A percentile compares a stretch with the other conserved stretches of the same genome.
These are phyloP conservation scores for Aramus guarauna DNA, from an alignment of 2,113 vertebrate species.

Conservation along the genomic window DNA sequence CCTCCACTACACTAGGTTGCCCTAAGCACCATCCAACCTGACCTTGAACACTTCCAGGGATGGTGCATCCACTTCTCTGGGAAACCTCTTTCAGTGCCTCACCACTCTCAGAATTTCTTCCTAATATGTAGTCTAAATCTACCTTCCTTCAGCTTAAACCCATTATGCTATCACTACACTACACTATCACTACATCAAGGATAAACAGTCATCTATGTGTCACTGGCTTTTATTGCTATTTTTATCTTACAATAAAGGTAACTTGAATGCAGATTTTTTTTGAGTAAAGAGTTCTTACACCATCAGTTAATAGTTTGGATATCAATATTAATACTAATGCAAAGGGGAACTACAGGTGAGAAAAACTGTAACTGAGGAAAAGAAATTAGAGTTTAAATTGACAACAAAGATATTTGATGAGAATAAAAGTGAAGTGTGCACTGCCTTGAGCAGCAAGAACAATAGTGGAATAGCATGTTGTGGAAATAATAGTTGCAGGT, in stretches of 20 bases:
- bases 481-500: background rate
- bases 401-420: background rate
- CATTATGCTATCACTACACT: background rate
- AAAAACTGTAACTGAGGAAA: background rate
- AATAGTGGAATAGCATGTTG: background rate
- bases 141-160: too few relatives aligned
- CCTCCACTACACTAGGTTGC: too few relatives aligned
- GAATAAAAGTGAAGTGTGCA: background rate
- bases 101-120: too few relatives aligned
- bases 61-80: too few relatives aligned
- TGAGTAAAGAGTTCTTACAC: background rate
- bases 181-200: background rate
- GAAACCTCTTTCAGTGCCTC: too few relatives aligned
- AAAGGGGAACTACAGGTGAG: background rate
- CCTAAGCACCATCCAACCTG: too few relatives aligned
- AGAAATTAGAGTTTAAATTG: background rate
- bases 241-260: background rate
- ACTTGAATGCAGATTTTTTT: background rate
- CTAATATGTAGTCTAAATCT: too few relatives aligned
- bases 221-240: background rate
- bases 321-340: background rate
- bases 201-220: background rate
- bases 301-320: background rate
- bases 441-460: background rate
- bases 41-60: too few relatives aligned